Evolutionary conservation across 2,888 invertebrate genomes (phyloP).

Genomic region (Galeopsomyia nigrocyanea): DNA sequence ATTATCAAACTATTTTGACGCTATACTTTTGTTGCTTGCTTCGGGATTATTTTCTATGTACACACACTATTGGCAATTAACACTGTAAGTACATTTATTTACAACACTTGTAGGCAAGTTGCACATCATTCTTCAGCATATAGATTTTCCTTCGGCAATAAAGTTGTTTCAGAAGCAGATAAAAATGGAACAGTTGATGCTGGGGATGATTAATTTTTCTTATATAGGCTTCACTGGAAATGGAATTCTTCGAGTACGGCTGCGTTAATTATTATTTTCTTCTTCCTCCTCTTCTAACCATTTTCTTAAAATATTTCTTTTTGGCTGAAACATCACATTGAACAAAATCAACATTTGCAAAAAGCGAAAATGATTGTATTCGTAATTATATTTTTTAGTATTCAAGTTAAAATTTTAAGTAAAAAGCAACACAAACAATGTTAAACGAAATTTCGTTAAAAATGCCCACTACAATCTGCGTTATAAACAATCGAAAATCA

Average conservation of each 20-base stretch:
- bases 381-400: background rate
- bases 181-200: conserved; percentile 19
- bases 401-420: conserved; percentile 6
- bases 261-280: conserved; percentile 44
- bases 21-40: conserved; percentile 29
- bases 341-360: no score
- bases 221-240: conserved; percentile 43
- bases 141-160: conserved; percentile 47
- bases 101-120: conserved; percentile 67
- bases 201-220: conserved; percentile 26
- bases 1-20: conserved; percentile 47
- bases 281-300: conserved; percentile 61
- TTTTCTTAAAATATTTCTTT: conserved; percentile 60
- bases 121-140: conserved; percentile 39
- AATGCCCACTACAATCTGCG: conserved; percentile 1
- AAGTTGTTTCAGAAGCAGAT: conserved; percentile 37
- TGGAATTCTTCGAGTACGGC: conserved; percentile 47
- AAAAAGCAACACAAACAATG: conserved; percentile 2
- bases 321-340: conserved; percentile 57
- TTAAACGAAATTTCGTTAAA: conserved; percentile 10
- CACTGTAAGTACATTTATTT: conserved; percentile 70
- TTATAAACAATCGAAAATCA: no score
- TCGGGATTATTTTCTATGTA: conserved; percentile 55
- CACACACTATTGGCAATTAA: conserved; percentile 66
- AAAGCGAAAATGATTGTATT: conserved; percentile 21